Evolutionary conservation across 2,113 vertebrate genomes (phyloP).

Genomic region (Lathamus discolor): DNA sequence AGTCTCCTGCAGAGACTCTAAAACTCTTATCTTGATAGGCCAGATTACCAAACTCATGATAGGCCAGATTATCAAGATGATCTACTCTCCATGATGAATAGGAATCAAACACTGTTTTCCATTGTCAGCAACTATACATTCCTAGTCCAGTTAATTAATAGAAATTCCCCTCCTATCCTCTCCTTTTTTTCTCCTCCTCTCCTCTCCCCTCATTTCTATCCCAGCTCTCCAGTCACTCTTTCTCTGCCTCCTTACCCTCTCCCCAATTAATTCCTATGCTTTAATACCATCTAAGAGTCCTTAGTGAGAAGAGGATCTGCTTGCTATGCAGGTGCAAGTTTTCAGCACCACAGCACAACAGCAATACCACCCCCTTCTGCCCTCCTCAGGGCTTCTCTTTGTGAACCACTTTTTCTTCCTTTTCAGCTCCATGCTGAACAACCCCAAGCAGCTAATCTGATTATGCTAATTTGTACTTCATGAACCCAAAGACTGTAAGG

Average conservation of each 20-base stretch:
- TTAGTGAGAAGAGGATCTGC: constrained; percentile 79
- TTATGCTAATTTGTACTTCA: constrained; percentile 99
- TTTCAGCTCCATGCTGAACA: constrained; percentile 75
- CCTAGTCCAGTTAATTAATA: constrained; percentile 71
- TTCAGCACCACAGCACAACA: constrained; percentile 72
- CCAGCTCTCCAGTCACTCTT: background rate
- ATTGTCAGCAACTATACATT: constrained; percentile 62
- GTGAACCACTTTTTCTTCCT: constrained; percentile 84
- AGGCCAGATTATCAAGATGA: constrained; percentile 83
- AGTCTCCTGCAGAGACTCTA: constrained; percentile 83
- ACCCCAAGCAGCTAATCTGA: constrained; percentile 91
- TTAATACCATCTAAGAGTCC: constrained; percentile 82
- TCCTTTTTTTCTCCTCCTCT: background rate
- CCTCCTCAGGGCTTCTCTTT: constrained; percentile 79
- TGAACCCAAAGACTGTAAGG: constrained; percentile 87
- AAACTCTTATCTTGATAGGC: constrained; percentile 87
- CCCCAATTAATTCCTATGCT: constrained; percentile 59
- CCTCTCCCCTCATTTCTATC: background rate
- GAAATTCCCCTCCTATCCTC: background rate
- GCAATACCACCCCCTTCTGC: constrained; percentile 60
- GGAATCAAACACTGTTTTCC: constrained; percentile 75
- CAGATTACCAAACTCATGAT: constrained; percentile 76
- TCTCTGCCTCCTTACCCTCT: constrained; percentile 6
- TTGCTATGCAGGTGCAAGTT: constrained; percentile 87
- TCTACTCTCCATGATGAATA: constrained; percentile 80